A percentile compares a stretch with the other conserved stretches of the same genome.
Conservation (phyloP, 2,113 vertebrate genomes). For the Odontophorus gujanensis region DNA sequence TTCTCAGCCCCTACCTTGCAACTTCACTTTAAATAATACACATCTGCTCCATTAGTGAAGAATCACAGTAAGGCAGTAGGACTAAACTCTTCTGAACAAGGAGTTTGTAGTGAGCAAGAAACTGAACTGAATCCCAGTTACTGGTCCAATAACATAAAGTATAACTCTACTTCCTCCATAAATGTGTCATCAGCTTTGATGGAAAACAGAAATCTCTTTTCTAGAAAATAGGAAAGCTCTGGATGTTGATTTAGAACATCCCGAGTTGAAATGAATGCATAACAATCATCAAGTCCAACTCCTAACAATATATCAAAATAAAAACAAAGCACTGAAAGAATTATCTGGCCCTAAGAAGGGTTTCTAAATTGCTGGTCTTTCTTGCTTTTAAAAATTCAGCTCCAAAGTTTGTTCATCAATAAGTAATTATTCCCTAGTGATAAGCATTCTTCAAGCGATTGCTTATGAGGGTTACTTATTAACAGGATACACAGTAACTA, state of each 20-base stretch:
- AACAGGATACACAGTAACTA: neutral
- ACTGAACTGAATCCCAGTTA: neutral
- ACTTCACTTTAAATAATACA: neutral
- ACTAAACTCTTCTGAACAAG: neutral
- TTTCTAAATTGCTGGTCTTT: neutral
- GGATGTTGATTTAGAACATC: neutral
- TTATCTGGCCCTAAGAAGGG: neutral
- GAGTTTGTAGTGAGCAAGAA: neutral
- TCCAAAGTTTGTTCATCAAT: neutral
- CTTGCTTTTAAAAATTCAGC: neutral
- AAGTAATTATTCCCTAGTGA: neutral
- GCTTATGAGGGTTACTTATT: neutral
- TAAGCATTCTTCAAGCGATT: neutral
- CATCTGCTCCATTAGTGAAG: neutral
- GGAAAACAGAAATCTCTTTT: neutral
- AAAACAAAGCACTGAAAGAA: neutral
- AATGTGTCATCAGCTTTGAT: neutral
- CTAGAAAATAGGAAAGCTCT: neutral
- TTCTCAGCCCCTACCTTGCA: neutral
- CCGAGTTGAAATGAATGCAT: too few relatives aligned
- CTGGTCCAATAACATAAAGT: neutral
- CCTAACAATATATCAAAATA: neutral
- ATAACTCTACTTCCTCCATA: neutral
- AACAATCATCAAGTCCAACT: too few relatives aligned
- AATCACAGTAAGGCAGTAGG: neutral